Conservation (phyloP, 1,140 invertebrate genomes). For the Brachionus manjavacas region DNA sequence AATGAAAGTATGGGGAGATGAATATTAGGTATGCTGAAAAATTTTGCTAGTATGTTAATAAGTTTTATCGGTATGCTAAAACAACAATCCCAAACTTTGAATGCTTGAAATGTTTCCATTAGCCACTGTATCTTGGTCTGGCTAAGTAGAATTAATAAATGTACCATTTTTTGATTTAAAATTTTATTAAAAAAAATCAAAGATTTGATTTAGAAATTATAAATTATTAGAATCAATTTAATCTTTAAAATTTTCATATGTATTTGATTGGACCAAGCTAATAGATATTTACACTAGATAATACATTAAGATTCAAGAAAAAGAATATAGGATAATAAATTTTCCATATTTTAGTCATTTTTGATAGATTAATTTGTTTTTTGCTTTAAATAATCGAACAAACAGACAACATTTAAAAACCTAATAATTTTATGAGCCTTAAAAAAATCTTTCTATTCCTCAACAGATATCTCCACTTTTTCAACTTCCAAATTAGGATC, state of each 20-base stretch:
- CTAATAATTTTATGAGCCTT: background rate
- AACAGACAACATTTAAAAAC: background rate
- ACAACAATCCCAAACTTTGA: too few relatives aligned
- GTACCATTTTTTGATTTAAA: background rate
- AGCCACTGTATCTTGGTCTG: too few relatives aligned
- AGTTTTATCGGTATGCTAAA: too few relatives aligned
- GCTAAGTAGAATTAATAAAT: too few relatives aligned
- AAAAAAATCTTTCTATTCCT: background rate
- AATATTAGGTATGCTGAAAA: too few relatives aligned
- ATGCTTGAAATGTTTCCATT: too few relatives aligned
- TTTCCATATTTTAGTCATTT: background rate
- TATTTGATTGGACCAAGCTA: background rate
- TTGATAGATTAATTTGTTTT: background rate
- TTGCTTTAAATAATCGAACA: background rate
- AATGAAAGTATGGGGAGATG: too few relatives aligned
- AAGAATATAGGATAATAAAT: background rate
- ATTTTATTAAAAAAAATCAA: background rate
- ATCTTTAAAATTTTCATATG: background rate
- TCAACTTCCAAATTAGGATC: slow-evolving; percentile 40
- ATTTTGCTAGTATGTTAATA: too few relatives aligned
- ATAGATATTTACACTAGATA: background rate
- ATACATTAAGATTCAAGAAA: background rate
- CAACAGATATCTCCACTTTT: slow-evolving; percentile 22
- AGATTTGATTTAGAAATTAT: background rate
- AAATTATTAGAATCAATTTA: background rate